Evolutionary conservation across 2,797 vertebrate species (phyloP), one percentile per base, ranked within the genome.

Genomic region (Sitta carolinensis): DNA sequence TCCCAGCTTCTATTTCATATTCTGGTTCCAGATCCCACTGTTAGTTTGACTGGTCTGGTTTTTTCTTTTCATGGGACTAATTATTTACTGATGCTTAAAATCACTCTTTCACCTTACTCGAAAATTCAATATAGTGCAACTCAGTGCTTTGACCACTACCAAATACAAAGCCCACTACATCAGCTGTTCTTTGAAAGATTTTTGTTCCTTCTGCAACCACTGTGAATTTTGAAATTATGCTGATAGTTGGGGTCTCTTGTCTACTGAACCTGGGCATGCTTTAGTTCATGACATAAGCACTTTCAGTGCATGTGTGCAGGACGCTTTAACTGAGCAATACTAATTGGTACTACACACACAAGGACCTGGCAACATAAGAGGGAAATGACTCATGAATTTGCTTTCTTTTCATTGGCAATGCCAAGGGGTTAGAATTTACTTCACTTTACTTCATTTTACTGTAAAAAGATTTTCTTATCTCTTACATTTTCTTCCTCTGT

Each of bases 61-160:
- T 64, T 77, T 83, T 20, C 9, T 87, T 74, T 38, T 62, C 55
- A 42, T 63, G 12, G 20, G 36, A 87, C 32, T 86, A 69, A 69
- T 52, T 90, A 55, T 72, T 73, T 73, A 20, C 23, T 57, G 17
- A 42, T 89, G 21, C 52, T 95, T 89, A 57, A 86, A 84, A 82
- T n/a, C 15, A 55, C n/a, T 58, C 47, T 62, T 93, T 86, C 54
- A 76, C 76, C 55, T 75, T 54, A 62, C n/a, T 66, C 22, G 77
- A 59, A 90, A 92, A 84, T 79, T 86, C 51, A 79, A 23, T 78
- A 63, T 11, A 84, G 30, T 0, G 0, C 68, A 69, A 76, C 51
- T 96, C 77, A 82, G n/a, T 48, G 48, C 18, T 79, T 23, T 82
- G 74, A 66, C 69, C 40, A 66, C 47, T 69, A 73, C 47, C 7